These are phyloP conservation scores for Lordiphosa clarofinis DNA, from an alignment of 1,140 invertebrate genomes.

Conservation along the genomic window DNA sequence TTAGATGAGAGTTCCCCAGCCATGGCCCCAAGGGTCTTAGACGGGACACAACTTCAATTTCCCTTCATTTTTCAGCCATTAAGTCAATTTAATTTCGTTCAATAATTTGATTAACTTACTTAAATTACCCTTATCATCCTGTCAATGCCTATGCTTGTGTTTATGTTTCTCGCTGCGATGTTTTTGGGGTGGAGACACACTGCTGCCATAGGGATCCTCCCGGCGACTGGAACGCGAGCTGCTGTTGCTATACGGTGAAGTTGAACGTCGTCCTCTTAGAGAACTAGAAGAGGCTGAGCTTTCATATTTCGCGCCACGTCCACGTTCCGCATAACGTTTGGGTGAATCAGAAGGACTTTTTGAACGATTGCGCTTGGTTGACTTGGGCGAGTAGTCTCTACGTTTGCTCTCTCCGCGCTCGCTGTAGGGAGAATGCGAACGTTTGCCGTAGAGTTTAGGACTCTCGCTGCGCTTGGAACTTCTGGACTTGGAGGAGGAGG, in stretches of 20 bases:
- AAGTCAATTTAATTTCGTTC: background rate
- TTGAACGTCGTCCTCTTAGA: slow-evolving; percentile 18
- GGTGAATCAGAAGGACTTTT: slow-evolving; percentile 64
- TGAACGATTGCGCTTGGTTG: slow-evolving; percentile 61
- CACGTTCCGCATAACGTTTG: slow-evolving; percentile 50
- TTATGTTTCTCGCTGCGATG: slow-evolving; percentile 63
- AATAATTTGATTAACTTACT: background rate
- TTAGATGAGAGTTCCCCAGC: too few relatives aligned
- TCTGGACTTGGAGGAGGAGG: slow-evolving; percentile 30
- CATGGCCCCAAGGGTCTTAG: too few relatives aligned
- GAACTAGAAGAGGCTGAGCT: slow-evolving; percentile 30
- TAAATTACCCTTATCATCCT: background rate
- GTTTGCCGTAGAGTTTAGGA: slow-evolving; percentile 45
- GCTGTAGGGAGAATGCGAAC: slow-evolving; percentile 63
- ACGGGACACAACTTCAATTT: too few relatives aligned
- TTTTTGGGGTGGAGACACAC: slow-evolving; percentile 30
- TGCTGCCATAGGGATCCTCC: slow-evolving; percentile 17
- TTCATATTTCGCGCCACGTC: slow-evolving; percentile 48
- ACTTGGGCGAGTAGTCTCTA: slow-evolving; percentile 42
- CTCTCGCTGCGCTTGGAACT: slow-evolving; percentile 55
- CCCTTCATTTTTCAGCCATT: too few relatives aligned
- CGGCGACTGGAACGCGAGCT: slow-evolving; percentile 30
- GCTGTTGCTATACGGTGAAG: slow-evolving; percentile 20
- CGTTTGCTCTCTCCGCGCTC: slow-evolving; percentile 40
- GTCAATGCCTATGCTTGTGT: slow-evolving; percentile 63